A percentile compares a stretch with the other conserved stretches of the same genome.
phyloP scores from a whole-genome alignment of 1,140 invertebrate genomes.

The Drosophila yakuba region DNA sequence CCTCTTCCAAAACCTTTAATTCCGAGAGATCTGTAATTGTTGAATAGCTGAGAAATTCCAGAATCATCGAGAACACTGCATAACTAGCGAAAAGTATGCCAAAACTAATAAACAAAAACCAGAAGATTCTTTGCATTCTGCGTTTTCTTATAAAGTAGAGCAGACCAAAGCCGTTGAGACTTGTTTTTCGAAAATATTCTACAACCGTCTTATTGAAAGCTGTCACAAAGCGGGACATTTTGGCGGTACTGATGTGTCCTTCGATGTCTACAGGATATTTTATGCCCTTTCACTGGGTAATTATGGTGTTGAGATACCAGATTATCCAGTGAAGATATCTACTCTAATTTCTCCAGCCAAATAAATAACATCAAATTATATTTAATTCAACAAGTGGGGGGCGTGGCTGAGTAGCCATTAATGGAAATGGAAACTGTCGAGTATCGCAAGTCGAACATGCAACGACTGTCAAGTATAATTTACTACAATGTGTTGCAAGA shows the following conservation, averaged over 20 bases:
- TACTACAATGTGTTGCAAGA: slow-evolving; percentile 35
- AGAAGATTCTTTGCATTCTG: slow-evolving; percentile 55
- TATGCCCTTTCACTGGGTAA: slow-evolving; percentile 14
- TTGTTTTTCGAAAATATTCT: slow-evolving; percentile 70
- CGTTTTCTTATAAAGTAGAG: slow-evolving; percentile 63
- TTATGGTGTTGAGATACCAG: slow-evolving; percentile 12
- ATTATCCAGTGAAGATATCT: slow-evolving; percentile 13
- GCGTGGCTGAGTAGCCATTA: slow-evolving; percentile 45
- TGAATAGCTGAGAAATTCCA: slow-evolving; percentile 48
- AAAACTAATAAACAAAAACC: slow-evolving; percentile 59
- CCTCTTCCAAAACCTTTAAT: not conserved
- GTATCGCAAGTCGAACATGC: slow-evolving; percentile 51
- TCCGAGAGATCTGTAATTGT: slow-evolving; percentile 46
- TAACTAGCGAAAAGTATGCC: slow-evolving; percentile 46
- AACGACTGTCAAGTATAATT: slow-evolving; percentile 70
- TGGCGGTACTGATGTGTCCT: slow-evolving; percentile 4
- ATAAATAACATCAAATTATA: slow-evolving; percentile 60
- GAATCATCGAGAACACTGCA: slow-evolving; percentile 40
- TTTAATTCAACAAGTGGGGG: slow-evolving; percentile 69
- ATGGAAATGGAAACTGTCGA: slow-evolving; percentile 54
- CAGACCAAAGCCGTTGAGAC: slow-evolving; percentile 66
- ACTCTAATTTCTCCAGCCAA: not conserved
- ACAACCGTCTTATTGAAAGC: slow-evolving; percentile 48
- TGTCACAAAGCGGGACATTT: slow-evolving; percentile 50
- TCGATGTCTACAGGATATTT: not conserved